Percentiles rank a stretch among this genome's conserved stretches.
These are phyloP conservation scores for Argyrosomus regius DNA, from an alignment of 2,797 vertebrate species.

Conservation along the genomic window DNA sequence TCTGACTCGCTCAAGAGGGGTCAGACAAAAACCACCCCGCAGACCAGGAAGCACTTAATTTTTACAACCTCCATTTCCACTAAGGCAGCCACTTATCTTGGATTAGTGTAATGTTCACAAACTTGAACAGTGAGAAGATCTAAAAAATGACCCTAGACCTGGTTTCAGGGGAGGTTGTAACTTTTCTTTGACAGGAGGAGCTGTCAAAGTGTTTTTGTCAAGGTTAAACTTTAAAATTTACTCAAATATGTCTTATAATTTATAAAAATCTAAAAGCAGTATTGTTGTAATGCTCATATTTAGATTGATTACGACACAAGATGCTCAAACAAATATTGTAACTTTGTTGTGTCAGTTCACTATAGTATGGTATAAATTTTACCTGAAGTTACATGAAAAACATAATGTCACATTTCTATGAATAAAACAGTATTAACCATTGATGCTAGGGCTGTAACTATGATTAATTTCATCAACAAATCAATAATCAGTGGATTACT, in stretches of 20 bases:
- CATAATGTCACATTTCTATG: background rate
- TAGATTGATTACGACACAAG: background rate
- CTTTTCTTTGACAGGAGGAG: constrained; percentile 15
- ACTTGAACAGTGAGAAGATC: constrained; percentile 36
- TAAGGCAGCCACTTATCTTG: constrained; percentile 56
- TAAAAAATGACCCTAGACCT: constrained; percentile 37
- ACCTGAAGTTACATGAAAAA: background rate
- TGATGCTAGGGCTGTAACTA: background rate
- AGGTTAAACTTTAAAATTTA: background rate
- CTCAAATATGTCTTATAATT: background rate
- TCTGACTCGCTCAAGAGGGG: constrained; percentile 64
- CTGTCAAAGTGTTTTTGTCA: constrained; percentile 1
- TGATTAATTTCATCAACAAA: background rate
- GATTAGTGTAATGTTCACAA: constrained; percentile 55
- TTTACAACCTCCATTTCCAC: constrained; percentile 75
- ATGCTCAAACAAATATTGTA: background rate
- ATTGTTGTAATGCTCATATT: background rate
- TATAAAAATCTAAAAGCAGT: background rate
- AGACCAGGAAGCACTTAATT: constrained; percentile 82
- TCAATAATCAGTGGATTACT: background rate
- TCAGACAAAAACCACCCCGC: constrained; percentile 64
- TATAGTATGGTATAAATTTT: background rate
- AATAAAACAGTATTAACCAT: background rate
- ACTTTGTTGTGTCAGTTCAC: background rate
- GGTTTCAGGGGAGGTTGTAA: constrained; percentile 20